Conservation (phyloP, 2,888 invertebrate genomes). For the Galeopsomyia nigrocyanea region DNA sequence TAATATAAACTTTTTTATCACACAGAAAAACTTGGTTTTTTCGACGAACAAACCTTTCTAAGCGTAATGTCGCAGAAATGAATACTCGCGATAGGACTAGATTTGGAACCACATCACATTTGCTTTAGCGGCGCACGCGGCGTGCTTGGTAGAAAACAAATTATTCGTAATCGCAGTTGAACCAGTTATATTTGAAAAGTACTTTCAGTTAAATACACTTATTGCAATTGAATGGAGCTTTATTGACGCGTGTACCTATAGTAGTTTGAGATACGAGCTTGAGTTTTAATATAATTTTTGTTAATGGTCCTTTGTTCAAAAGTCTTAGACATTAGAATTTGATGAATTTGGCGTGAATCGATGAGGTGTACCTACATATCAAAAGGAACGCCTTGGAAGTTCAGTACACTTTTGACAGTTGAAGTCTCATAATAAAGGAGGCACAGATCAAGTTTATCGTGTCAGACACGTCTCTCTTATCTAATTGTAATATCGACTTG, state of each 20-base stretch:
- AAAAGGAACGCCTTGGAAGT: slow-evolving; percentile 9
- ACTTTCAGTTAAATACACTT: slow-evolving; percentile 33
- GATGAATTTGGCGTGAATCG: background rate
- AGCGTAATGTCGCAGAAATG: background rate
- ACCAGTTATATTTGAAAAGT: slow-evolving; percentile 5
- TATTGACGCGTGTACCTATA: background rate
- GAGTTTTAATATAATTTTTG: slow-evolving; percentile 10
- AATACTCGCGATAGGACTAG: background rate
- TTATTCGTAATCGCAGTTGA: slow-evolving; percentile 18
- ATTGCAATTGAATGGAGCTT: slow-evolving; percentile 13
- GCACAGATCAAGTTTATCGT: slow-evolving; percentile 41
- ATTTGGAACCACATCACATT: slow-evolving; percentile 17
- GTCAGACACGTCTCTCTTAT: slow-evolving; percentile 28
- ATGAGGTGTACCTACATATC: background rate
- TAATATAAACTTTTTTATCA: slow-evolving; percentile 1
- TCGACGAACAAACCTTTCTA: background rate
- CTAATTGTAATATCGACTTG: slow-evolving; percentile 22
- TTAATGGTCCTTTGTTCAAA: background rate
- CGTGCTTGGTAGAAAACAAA: background rate
- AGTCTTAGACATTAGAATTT: background rate
- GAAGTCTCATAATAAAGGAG: slow-evolving; percentile 25
- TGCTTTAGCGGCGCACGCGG: background rate
- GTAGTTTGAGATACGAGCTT: slow-evolving; percentile 10
- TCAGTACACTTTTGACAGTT: slow-evolving; percentile 22
- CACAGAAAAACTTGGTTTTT: no score